A percentile compares a stretch with the other conserved stretches of the same genome.
These are phyloP conservation scores for Linnaemya tessellans DNA, from an alignment of 2,888 invertebrate species.

Conservation along the genomic window DNA sequence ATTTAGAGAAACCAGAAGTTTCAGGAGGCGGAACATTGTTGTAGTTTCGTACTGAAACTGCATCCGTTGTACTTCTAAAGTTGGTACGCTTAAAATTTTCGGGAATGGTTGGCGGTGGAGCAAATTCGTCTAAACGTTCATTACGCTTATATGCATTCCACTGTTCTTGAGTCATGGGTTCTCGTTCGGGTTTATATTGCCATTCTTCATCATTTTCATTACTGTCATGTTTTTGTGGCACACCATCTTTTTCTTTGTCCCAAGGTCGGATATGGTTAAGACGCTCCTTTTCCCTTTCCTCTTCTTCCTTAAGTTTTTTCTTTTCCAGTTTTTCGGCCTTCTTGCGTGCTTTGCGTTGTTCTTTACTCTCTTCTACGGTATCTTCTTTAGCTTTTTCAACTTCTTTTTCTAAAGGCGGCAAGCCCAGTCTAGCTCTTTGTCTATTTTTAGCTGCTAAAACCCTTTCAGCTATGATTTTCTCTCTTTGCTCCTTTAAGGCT, in stretches of 20 bases:
- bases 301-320: conserved; percentile 79
- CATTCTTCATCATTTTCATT: conserved; percentile 74
- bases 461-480: conserved; percentile 88
- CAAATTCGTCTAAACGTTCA: conserved; percentile 90
- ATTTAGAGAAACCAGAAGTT: conserved; percentile 69
- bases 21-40: conserved; percentile 65
- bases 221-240: neutral
- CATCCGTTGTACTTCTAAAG: conserved; percentile 73
- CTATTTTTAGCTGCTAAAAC: conserved; percentile 89
- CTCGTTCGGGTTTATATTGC: conserved; percentile 80
- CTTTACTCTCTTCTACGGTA: conserved; percentile 71
- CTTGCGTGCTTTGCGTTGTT: conserved; percentile 79
- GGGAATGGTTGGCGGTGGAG: conserved; percentile 84
- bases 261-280: conserved; percentile 86
- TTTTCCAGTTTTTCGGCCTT: conserved; percentile 75
- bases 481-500: conserved; percentile 86
- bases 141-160: conserved; percentile 86
- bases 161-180: conserved; percentile 82
- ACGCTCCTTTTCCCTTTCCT: conserved; percentile 81
- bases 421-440: conserved; percentile 88
- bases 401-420: conserved; percentile 87
- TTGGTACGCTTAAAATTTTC: conserved; percentile 77
- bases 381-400: conserved; percentile 77
- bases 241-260: conserved; percentile 86
- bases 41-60: conserved; percentile 20